Evolutionary conservation across 37 sponge, comb jelly and placozoan genomes (phyloP), one percentile per base, ranked within the genome.

Genomic region (Eunapius fragilis): DNA sequence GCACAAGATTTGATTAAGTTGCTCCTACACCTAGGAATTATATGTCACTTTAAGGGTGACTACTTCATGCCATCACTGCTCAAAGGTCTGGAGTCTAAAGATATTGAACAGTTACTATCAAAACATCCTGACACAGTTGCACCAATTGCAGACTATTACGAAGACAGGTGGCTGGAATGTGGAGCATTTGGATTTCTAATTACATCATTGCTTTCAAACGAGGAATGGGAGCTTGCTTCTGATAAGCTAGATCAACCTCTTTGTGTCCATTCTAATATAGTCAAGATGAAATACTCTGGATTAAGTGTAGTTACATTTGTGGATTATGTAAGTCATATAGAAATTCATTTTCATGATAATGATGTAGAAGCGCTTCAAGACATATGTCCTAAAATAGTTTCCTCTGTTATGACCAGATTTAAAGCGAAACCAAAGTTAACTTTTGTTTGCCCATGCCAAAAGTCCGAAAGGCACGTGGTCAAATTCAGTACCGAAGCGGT

Each of bases 21-120:
- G 13, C 71, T 74, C 33, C 73, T 50, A 0, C 26, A 38, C 6
- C 75, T 84, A 31, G 67, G 48, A 2, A 84, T 74, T 68, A 30
- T 74, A 47, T 74, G 67, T 47, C 34, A 74, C 0, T 45, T 74
- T 30, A 84, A 34, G 27, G 75, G 31, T 74, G 45, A 50, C 24
- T 75, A 84, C 50, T 48, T 84, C 34, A 32, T 84, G 50, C 84
- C 84, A 23, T 31, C 67, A 10, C 84, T 84, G 7, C 75, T 84
- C 3, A 73, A 37, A 27, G 32, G 28, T 22, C 68, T 84, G 14
- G 17, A 17, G 6, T 22, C 67, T 0, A 25, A 84, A 22, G 74
- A 74, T 49, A 68, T 75, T 12, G 11, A 27, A 19, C 35, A 75
- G 35, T 10, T 34, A 17, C 84, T 50, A 23, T 23, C 31, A 0